phyloP scores from a whole-genome alignment of 1,140 invertebrate genomes.

The Micrasema minimum region DNA sequence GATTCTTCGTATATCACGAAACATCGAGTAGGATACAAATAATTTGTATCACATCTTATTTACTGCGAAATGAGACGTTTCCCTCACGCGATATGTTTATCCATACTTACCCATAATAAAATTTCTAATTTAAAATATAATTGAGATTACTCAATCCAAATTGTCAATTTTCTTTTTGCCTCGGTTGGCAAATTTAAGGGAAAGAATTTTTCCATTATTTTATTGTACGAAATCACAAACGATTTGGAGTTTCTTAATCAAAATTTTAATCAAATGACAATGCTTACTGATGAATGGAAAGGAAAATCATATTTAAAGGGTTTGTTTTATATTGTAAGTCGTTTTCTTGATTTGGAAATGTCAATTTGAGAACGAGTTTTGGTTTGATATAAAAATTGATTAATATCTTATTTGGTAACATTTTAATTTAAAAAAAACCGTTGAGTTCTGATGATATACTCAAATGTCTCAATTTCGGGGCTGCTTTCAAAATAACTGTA shows the following conservation, averaged over 20 bases:
- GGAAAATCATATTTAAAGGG: slow-evolving; percentile 7
- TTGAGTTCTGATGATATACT: no score
- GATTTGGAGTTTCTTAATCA: slow-evolving; percentile 27
- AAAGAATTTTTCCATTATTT: slow-evolving; percentile 16
- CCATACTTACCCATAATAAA: slow-evolving; percentile 33
- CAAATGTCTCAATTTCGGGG: no score
- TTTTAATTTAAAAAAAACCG: no score
- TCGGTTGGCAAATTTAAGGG: not conserved
- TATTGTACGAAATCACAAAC: slow-evolving; percentile 13
- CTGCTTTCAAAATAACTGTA: no score
- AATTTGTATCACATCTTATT: slow-evolving; percentile 11
- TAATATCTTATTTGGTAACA: no score
- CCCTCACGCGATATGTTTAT: slow-evolving; percentile 23
- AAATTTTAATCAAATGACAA: slow-evolving; percentile 28
- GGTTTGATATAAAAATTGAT: no score
- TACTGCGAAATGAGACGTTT: not conserved
- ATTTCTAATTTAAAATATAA: slow-evolving; percentile 35
- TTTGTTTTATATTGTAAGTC: not conserved
- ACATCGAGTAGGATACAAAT: slow-evolving; percentile 18
- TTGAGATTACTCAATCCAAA: slow-evolving; percentile 32
- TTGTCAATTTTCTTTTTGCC: slow-evolving; percentile 29
- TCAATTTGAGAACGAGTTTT: no score
- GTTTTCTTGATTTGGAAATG: no score
- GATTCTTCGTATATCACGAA: not conserved
- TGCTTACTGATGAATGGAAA: slow-evolving; percentile 4